Evolutionary conservation across 2,113 vertebrate species (phyloP).

Genomic region (Callithrix jacchus): DNA sequence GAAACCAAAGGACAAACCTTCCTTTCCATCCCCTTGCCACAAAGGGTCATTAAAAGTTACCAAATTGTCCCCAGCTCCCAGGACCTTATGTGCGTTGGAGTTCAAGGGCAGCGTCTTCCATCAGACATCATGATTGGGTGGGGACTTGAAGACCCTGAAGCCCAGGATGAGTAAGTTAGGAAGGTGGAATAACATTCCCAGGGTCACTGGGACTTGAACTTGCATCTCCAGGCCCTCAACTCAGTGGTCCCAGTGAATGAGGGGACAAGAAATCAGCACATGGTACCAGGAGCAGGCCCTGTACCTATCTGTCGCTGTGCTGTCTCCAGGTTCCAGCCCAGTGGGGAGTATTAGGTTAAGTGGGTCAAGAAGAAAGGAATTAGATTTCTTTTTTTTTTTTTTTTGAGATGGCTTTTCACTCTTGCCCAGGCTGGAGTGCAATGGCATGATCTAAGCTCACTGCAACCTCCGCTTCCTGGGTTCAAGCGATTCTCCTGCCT

Average conservation of each 20-base stretch:
- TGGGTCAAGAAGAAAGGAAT: not conserved
- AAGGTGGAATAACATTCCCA: not conserved
- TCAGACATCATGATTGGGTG: no score
- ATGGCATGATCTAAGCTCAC: no score
- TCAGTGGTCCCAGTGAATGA: not conserved
- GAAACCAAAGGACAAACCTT: not conserved
- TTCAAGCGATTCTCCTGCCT: no score
- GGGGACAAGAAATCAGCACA: not conserved
- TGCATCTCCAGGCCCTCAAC: not conserved
- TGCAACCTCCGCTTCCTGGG: no score
- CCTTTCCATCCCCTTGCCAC: not conserved
- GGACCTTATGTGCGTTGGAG: not conserved
- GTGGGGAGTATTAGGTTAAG: rapidly evolving
- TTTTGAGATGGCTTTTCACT: no score
- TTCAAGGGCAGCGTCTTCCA: not conserved
- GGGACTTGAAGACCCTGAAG: not conserved
- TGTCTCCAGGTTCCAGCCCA: not conserved
- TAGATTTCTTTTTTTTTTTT: no score
- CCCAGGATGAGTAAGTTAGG: not conserved
- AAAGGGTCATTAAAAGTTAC: not conserved
- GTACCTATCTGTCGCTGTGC: not conserved
- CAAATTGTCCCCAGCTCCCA: not conserved
- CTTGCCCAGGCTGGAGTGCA: no score
- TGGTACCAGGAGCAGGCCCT: not conserved
- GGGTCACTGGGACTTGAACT: not conserved